Conservation (phyloP, 2,888 invertebrate genomes). For the Celastrina argiolus region DNA sequence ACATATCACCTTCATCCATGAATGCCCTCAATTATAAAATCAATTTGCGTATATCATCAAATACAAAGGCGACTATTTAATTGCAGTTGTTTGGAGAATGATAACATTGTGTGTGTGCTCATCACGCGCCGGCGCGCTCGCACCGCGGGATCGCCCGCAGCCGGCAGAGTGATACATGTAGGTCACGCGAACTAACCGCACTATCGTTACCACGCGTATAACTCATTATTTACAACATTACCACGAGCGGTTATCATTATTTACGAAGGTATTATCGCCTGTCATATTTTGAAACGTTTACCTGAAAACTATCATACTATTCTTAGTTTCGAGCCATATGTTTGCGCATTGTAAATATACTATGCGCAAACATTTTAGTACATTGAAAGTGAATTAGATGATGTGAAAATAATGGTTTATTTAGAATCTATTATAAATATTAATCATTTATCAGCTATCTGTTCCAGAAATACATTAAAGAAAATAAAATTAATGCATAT, state of each 20-base stretch:
- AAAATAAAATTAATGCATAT: too few relatives aligned
- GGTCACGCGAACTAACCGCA: neutral
- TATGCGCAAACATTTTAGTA: too few relatives aligned
- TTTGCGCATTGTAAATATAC: neutral
- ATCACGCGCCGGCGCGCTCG: neutral
- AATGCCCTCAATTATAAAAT: too few relatives aligned
- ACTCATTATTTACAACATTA: neutral
- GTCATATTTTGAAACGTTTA: neutral
- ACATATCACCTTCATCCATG: too few relatives aligned
- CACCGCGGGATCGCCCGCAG: neutral
- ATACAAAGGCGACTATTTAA: neutral
- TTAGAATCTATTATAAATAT: too few relatives aligned
- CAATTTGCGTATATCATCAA: neutral
- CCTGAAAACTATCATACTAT: neutral
- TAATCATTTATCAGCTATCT: too few relatives aligned
- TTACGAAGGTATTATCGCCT: neutral
- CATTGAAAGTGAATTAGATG: too few relatives aligned
- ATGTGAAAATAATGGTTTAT: too few relatives aligned
- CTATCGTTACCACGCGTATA: neutral
- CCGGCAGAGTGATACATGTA: neutral
- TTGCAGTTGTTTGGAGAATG: neutral
- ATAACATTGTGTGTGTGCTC: neutral
- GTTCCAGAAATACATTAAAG: too few relatives aligned
- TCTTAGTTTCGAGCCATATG: neutral
- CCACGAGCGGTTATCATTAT: neutral